Percentiles rank a stretch among this genome's conserved stretches.
These are phyloP conservation scores for Balearica regulorum DNA, from an alignment of 2,797 vertebrate species.

Conservation along the genomic window DNA sequence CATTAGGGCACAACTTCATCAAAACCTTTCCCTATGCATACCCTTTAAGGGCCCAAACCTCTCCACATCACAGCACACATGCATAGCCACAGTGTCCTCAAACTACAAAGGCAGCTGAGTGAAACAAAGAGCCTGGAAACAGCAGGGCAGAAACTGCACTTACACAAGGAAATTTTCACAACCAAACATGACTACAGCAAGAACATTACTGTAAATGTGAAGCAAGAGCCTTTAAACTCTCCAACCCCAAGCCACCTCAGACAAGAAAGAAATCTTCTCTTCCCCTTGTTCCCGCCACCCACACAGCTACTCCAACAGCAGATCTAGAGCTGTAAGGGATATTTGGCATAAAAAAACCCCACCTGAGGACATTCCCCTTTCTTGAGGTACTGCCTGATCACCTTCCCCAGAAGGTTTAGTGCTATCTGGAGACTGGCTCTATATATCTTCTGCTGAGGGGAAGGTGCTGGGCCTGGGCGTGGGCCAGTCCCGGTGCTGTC, in stretches of 20 bases:
- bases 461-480: background rate
- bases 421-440: fast-evolving
- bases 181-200: background rate
- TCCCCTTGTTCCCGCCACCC: fast-evolving
- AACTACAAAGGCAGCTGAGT: fast-evolving
- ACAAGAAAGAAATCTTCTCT: background rate
- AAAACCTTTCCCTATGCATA: background rate
- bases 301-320: fast-evolving
- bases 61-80: fast-evolving
- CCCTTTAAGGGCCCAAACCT: background rate
- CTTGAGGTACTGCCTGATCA: fast-evolving
- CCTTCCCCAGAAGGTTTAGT: fast-evolving
- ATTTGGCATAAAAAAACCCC: fast-evolving
- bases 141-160: fast-evolving
- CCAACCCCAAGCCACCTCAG: too few species aligned
- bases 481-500: too few species aligned
- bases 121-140: background rate
- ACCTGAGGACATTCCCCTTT: fast-evolving
- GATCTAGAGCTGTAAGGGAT: fast-evolving
- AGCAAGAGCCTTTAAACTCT: background rate
- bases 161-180: background rate
- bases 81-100: fast-evolving
- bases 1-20: background rate
- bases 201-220: fast-evolving
- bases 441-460: fast-evolving